Evolutionary conservation across 2,797 vertebrate genomes (phyloP).

Genomic region (Sparus aurata): DNA sequence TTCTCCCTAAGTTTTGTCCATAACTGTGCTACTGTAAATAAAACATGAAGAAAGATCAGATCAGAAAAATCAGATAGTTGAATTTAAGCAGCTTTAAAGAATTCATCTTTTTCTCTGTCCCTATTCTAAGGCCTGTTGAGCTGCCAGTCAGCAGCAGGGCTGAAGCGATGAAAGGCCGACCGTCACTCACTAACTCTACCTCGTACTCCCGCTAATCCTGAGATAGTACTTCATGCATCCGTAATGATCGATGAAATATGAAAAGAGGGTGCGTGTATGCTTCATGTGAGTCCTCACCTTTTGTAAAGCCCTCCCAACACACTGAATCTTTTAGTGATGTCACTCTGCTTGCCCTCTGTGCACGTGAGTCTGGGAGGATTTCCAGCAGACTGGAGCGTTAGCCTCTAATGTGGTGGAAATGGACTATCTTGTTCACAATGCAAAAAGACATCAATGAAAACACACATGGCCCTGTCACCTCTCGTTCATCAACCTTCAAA

Average conservation of each 20-base stretch:
- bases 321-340: slow-evolving; percentile 67
- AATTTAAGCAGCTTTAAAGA: slow-evolving; percentile 68
- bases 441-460: slow-evolving; percentile 57
- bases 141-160: slow-evolving; percentile 48
- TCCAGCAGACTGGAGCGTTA: slow-evolving; percentile 54
- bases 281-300: slow-evolving; percentile 44
- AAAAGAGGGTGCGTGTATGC: slow-evolving; percentile 48
- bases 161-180: slow-evolving; percentile 48
- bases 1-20: slow-evolving; percentile 18
- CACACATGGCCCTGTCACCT: slow-evolving; percentile 29
- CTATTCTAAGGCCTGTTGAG: slow-evolving; percentile 32
- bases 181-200: slow-evolving; percentile 26
- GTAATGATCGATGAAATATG: slow-evolving; percentile 76
- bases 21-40: slow-evolving; percentile 31
- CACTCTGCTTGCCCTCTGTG: slow-evolving; percentile 41
- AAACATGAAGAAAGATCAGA: slow-evolving; percentile 50
- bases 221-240: slow-evolving; percentile 71
- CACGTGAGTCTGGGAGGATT: slow-evolving; percentile 57
- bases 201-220: slow-evolving; percentile 61
- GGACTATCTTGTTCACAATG: slow-evolving; percentile 60
- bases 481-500: slow-evolving; percentile 42
- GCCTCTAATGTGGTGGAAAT: slow-evolving; percentile 65
- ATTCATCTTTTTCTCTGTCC: slow-evolving; percentile 23
- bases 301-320: slow-evolving; percentile 51
- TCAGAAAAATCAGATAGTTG: slow-evolving; percentile 52